phyloP scores from a whole-genome alignment of 2,113 vertebrate genomes.

The Grallaria varia region DNA sequence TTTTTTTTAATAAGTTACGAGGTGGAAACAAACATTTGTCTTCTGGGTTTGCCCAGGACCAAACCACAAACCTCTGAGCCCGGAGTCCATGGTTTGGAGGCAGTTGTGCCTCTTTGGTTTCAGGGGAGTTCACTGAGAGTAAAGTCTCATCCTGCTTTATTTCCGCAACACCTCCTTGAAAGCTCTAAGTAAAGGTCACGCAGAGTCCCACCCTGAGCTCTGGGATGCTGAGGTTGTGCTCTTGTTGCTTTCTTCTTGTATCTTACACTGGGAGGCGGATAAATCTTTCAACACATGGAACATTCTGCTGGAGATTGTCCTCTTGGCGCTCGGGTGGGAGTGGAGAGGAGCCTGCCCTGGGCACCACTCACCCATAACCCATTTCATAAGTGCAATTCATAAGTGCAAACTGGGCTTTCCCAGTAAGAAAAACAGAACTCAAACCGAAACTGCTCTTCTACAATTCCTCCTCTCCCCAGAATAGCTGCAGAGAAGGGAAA shows the following conservation, averaged over 20 bases:
- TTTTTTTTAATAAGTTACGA: background rate
- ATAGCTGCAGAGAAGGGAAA: background rate
- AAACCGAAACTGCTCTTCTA: background rate
- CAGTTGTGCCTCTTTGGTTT: background rate
- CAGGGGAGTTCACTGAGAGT: background rate
- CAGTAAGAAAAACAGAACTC: background rate
- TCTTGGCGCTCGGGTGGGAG: background rate
- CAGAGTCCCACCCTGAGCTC: accelerated
- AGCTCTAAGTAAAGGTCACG: background rate
- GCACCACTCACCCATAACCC: background rate
- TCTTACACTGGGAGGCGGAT: background rate
- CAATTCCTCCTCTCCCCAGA: background rate
- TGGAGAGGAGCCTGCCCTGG: background rate
- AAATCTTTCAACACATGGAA: background rate
- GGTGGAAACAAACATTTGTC: background rate
- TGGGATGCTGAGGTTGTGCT: no score
- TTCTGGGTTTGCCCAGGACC: background rate
- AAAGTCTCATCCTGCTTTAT: background rate
- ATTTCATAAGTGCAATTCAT: background rate
- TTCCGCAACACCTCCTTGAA: background rate
- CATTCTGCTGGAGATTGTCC: background rate
- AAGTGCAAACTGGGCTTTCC: background rate
- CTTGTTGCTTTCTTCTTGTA: background rate
- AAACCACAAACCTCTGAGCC: background rate
- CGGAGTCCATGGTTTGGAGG: background rate